Conservation (phyloP, 1,140 invertebrate species). For the Caerostris darwini region DNA sequence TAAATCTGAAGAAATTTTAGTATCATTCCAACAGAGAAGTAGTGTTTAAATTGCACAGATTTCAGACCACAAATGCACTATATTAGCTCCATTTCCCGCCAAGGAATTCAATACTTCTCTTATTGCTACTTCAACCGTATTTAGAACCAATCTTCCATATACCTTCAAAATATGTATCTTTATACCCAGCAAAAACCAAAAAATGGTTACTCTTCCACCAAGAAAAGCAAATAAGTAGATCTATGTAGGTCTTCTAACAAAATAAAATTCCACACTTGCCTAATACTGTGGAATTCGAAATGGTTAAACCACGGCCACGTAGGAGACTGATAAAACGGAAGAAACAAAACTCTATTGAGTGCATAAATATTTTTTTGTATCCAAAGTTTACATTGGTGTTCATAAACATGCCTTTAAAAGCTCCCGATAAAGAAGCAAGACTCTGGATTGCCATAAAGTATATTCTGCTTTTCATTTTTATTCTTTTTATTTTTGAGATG, state of each 20-base stretch:
- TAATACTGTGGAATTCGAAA: neutral
- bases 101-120: neutral
- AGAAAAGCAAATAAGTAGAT: neutral
- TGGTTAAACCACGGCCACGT: neutral
- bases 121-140: neutral
- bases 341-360: slow-evolving; percentile 35
- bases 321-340: slow-evolving; percentile 13
- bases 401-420: slow-evolving; percentile 72
- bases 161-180: slow-evolving; percentile 1
- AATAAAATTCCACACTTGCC: neutral
- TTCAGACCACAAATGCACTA: too few relatives aligned
- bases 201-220: neutral
- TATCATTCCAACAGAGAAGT: too few relatives aligned
- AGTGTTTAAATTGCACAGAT: too few relatives aligned
- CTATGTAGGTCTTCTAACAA: neutral
- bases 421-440: slow-evolving; percentile 56
- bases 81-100: too few relatives aligned
- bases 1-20: too few relatives aligned
- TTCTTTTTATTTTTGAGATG: slow-evolving; percentile 28
- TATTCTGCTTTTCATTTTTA: slow-evolving; percentile 65
- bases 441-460: slow-evolving; percentile 61
- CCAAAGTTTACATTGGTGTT: slow-evolving; percentile 65
- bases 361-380: slow-evolving; percentile 40
- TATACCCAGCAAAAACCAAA: neutral
- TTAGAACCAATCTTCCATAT: neutral